These are phyloP conservation scores for Crypturellus undulatus DNA, from an alignment of 2,113 vertebrate genomes.

Conservation along the genomic window DNA sequence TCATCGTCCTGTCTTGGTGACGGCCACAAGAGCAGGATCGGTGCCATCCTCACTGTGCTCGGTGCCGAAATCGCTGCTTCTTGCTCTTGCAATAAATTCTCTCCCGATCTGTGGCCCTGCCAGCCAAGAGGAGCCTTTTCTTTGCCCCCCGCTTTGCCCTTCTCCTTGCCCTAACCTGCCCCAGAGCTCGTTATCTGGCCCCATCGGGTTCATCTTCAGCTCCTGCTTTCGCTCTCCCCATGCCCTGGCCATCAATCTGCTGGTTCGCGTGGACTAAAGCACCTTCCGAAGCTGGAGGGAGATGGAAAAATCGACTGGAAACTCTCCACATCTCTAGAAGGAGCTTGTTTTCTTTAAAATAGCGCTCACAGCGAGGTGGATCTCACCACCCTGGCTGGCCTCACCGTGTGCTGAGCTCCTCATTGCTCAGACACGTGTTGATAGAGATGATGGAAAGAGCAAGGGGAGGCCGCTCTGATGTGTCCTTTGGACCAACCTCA, in stretches of 20 bases:
- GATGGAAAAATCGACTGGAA: neutral
- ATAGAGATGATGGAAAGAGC: too few relatives aligned
- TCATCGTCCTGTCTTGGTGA: too few relatives aligned
- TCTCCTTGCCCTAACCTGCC: neutral
- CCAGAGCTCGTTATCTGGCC: neutral
- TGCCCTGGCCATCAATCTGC: neutral
- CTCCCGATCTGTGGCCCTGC: neutral
- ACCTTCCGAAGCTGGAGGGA: neutral
- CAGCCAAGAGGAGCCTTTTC: neutral
- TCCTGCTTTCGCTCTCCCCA: accelerated
- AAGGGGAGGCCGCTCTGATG: too few relatives aligned
- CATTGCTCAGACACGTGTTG: too few relatives aligned
- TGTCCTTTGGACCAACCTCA: neutral
- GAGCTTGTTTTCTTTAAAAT: neutral
- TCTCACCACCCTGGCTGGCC: constrained; percentile 4
- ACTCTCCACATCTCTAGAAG: neutral
- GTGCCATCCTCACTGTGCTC: too few relatives aligned
- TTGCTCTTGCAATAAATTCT: neutral
- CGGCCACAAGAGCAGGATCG: too few relatives aligned
- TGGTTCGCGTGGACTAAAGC: neutral
- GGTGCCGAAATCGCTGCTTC: neutral
- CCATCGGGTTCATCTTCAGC: neutral
- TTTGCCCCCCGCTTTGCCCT: neutral
- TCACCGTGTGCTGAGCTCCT: neutral
- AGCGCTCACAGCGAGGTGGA: neutral